These are phyloP conservation scores for Columba livia DNA, from an alignment of 2,113 vertebrate genomes.

Conservation along the genomic window DNA sequence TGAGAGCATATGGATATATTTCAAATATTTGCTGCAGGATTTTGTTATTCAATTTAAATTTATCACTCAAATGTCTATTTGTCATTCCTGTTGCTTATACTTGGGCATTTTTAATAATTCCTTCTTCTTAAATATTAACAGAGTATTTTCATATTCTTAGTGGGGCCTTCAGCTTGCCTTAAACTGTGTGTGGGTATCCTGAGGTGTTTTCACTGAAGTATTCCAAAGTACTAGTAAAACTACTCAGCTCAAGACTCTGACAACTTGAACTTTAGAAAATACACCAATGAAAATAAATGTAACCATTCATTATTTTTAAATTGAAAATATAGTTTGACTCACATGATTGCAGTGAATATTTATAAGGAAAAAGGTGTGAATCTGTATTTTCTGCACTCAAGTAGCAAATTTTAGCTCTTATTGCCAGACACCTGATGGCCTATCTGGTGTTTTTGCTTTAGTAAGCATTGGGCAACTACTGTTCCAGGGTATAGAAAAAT, in stretches of 20 bases:
- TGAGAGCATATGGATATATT: not conserved
- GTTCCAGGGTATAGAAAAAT: not conserved
- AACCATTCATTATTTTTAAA: not conserved
- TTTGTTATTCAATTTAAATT: not conserved
- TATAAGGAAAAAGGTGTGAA: not conserved
- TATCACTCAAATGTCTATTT: not conserved
- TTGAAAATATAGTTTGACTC: not conserved
- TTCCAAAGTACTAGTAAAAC: not conserved
- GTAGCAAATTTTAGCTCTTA: not conserved
- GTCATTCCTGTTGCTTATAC: not conserved
- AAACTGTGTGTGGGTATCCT: not conserved
- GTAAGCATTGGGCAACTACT: not conserved
- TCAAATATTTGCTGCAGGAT: not conserved
- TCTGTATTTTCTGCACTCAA: not conserved
- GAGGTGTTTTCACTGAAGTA: not conserved
- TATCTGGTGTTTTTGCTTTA: not conserved
- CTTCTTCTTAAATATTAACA: not conserved
- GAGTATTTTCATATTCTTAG: not conserved
- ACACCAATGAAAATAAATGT: not conserved
- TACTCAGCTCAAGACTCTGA: not conserved
- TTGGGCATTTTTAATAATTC: not conserved
- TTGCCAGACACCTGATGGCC: not conserved
- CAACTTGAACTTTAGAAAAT: not conserved
- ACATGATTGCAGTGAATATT: fast-evolving
- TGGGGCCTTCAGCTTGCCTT: not conserved